These are phyloP conservation scores for Oasisia sp. DNA, from an alignment of 2,888 invertebrate genomes.

Conservation along the genomic window DNA sequence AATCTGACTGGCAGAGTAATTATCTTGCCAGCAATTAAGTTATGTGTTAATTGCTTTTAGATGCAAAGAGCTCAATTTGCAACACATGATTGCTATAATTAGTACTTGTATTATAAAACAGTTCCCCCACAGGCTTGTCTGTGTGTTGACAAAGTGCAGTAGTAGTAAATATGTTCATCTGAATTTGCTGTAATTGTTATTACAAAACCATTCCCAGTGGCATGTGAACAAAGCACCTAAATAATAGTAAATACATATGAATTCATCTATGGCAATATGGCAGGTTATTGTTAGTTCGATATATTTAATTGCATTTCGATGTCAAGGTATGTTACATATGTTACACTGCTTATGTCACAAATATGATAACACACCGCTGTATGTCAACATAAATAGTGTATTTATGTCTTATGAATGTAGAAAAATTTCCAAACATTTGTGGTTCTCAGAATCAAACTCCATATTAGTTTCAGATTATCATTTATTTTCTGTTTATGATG, in stretches of 20 bases:
- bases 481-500: no score
- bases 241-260: neutral
- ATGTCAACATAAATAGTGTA: neutral
- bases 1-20: neutral
- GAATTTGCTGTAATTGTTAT: neutral
- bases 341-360: neutral
- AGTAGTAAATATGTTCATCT: neutral
- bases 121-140: neutral
- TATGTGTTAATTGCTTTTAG: neutral
- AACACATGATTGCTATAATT: neutral
- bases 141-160: neutral
- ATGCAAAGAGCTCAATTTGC: neutral
- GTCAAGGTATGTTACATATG: neutral
- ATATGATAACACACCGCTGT: neutral
- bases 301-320: neutral
- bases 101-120: neutral
- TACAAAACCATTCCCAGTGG: neutral
- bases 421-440: neutral
- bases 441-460: no score
- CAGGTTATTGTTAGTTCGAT: neutral
- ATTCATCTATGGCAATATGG: neutral
- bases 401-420: neutral
- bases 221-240: neutral
- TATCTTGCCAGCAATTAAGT: neutral
- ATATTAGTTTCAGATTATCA: no score